Conservation (phyloP, 2,888 invertebrate genomes). For the Ryuthela nishihirai region DNA sequence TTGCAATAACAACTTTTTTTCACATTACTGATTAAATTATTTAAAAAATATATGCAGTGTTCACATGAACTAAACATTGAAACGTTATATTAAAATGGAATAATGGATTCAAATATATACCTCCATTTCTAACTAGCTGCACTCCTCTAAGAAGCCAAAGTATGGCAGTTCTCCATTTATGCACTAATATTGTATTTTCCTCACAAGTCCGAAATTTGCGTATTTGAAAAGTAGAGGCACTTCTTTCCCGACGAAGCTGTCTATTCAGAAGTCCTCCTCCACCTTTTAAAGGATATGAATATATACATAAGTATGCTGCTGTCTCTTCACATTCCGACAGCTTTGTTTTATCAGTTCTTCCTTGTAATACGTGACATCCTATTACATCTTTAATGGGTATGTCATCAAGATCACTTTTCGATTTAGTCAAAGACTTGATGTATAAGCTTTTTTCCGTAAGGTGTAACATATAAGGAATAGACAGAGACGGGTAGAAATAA, state of each 20-base stretch:
- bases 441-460: conserved; percentile 21
- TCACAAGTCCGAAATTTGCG: conserved; percentile 12
- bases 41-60: neutral
- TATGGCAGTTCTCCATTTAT: conserved; percentile 27
- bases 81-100: neutral
- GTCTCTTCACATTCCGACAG: conserved; percentile 5
- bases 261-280: conserved; percentile 14
- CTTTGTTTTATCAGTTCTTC: conserved; percentile 9
- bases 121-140: conserved; percentile 15
- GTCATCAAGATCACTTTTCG: conserved; percentile 15
- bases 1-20: no score
- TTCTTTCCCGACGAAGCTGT: conserved; percentile 20
- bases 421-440: conserved; percentile 1
- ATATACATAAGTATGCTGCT: conserved; percentile 26
- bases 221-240: conserved; percentile 20
- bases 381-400: conserved; percentile 16
- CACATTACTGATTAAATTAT: no score
- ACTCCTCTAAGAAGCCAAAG: conserved; percentile 19
- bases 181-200: conserved; percentile 20
- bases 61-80: neutral
- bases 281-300: conserved; percentile 30
- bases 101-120: conserved; percentile 16
- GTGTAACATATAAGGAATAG: conserved; percentile 12
- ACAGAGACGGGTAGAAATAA: conserved; percentile 14
- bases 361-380: conserved; percentile 23